Conservation (phyloP, 1,140 invertebrate genomes). For the Drosophila sucinea region DNA sequence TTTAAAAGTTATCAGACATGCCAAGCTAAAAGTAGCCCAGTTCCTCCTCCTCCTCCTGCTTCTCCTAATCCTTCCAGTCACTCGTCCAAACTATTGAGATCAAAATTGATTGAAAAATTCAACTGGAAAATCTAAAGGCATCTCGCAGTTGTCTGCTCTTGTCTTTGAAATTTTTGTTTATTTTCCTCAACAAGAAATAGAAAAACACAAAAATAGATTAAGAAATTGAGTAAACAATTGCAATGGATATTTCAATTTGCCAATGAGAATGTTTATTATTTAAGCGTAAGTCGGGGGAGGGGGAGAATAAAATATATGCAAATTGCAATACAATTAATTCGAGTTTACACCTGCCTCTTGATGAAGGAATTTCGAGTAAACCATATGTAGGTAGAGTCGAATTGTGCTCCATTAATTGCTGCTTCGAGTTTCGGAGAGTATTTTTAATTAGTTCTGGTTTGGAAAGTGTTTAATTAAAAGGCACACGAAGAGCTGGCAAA, state of each 20-base stretch:
- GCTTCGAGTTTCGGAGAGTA: slow-evolving; percentile 23
- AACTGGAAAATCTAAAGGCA: neutral
- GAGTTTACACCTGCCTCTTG: slow-evolving; percentile 25
- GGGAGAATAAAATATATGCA: neutral
- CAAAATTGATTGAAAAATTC: slow-evolving; percentile 24
- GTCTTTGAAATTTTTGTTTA: slow-evolving; percentile 2
- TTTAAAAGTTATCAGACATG: slow-evolving; percentile 61
- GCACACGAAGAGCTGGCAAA: slow-evolving; percentile 50
- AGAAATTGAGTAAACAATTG: neutral
- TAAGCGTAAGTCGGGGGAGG: neutral
- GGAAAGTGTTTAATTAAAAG: slow-evolving; percentile 69
- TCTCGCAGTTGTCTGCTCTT: neutral
- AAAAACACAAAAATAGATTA: slow-evolving; percentile 4
- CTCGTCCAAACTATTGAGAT: slow-evolving; percentile 19
- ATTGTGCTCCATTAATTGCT: slow-evolving; percentile 6
- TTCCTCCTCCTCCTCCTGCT: neutral
- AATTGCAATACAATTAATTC: neutral
- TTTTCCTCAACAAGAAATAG: slow-evolving; percentile 3
- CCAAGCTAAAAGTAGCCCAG: slow-evolving; percentile 8
- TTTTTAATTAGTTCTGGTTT: slow-evolving; percentile 53
- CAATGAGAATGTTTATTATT: neutral
- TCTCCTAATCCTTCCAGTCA: neutral
- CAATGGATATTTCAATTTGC: neutral
- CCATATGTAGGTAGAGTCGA: neutral
- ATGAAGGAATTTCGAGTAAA: neutral